Evolutionary conservation across 2,888 invertebrate species (phyloP).

Genomic region (Yponomeuta cagnagella): DNA sequence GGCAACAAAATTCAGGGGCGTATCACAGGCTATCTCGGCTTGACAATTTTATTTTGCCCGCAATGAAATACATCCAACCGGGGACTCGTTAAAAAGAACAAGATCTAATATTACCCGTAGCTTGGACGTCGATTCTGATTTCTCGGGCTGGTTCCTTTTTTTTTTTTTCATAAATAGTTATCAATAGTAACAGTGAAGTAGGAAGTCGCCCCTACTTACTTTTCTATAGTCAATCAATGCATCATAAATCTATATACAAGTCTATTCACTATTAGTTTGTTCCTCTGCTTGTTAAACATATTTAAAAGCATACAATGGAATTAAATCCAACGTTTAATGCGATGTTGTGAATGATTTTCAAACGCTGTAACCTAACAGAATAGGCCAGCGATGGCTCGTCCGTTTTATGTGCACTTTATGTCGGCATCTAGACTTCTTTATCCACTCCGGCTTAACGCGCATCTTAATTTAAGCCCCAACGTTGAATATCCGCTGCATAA

Average conservation of each 20-base stretch:
- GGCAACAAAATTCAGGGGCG: neutral
- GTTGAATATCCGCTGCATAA: constrained; percentile 32
- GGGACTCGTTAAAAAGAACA: constrained; percentile 65
- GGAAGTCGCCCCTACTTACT: neutral
- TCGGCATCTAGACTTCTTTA: constrained; percentile 57
- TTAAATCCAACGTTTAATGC: no score
- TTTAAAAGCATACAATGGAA: no score
- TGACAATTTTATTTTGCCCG: constrained; percentile 43
- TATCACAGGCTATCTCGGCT: constrained; percentile 1
- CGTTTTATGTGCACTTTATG: constrained; percentile 68
- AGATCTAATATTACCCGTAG: constrained; percentile 50
- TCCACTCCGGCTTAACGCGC: constrained; percentile 58
- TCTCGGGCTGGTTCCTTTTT: neutral
- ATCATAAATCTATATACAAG: no score
- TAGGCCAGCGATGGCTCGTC: constrained; percentile 44
- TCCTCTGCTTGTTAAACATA: no score
- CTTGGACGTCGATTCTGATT: neutral
- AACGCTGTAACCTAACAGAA: neutral
- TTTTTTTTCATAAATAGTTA: neutral
- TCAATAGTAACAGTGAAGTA: neutral
- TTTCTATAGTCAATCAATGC: no score
- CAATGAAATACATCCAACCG: constrained; percentile 52
- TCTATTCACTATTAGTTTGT: no score
- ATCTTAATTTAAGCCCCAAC: constrained; percentile 59
- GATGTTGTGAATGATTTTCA: neutral